Evolutionary conservation across 1,140 invertebrate genomes (phyloP).

Genomic region (Drosophila kurseongensis): DNA sequence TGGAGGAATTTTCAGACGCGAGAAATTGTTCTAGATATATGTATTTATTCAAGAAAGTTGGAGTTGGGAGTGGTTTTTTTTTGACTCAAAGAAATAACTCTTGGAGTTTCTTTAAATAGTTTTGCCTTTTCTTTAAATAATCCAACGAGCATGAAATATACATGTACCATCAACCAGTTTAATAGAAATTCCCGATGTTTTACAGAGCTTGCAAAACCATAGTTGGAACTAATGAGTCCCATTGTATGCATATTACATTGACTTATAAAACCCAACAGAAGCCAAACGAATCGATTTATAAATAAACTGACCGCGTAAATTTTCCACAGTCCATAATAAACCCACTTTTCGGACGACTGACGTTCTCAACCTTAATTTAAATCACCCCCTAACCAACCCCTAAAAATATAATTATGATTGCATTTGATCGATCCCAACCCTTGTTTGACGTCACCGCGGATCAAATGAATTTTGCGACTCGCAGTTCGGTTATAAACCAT

Average conservation of each 20-base stretch:
- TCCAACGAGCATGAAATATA: too few species aligned
- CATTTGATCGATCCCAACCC: conserved; percentile 7
- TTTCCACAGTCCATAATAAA: conserved; percentile 22
- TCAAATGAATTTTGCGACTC: conserved; percentile 19
- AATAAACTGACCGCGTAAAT: conserved; percentile 20
- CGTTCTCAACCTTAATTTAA: conserved; percentile 21
- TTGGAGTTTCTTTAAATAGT: too few species aligned
- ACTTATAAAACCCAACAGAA: neutral
- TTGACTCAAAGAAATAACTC: too few species aligned
- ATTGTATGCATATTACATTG: conserved; percentile 5
- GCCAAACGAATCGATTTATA: conserved; percentile 1
- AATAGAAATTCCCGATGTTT: neutral
- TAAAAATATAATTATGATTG: conserved; percentile 15
- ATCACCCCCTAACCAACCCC: conserved; percentile 8
- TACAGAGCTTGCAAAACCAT: neutral
- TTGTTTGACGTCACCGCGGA: conserved; percentile 31
- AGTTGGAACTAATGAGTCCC: neutral
- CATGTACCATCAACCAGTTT: too few species aligned
- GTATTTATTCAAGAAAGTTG: too few species aligned
- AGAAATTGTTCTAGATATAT: neutral
- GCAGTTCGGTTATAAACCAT: conserved; percentile 25
- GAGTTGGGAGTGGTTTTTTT: too few species aligned
- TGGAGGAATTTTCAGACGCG: neutral
- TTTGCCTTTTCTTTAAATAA: too few species aligned
- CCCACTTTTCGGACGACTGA: conserved; percentile 19